phyloP scores from a whole-genome alignment of 2,888 invertebrate genomes.

The Galeruca laticollis region DNA sequence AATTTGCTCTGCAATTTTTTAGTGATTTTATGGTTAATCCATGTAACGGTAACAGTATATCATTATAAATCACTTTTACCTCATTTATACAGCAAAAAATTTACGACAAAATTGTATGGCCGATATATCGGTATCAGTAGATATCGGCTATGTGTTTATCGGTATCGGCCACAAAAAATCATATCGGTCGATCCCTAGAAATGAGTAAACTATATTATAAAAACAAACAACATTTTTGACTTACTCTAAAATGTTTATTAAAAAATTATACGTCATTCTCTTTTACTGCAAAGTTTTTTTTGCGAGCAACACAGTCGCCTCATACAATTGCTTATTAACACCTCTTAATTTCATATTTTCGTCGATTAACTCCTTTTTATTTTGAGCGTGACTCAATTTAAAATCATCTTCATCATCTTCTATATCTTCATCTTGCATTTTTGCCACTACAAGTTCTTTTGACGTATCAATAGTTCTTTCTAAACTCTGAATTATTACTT shows the following conservation, averaged over 20 bases:
- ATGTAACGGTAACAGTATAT: too few species aligned
- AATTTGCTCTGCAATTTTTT: too few species aligned
- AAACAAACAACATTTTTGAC: background rate
- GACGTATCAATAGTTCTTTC: constrained; percentile 74
- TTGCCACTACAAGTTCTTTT: constrained; percentile 66
- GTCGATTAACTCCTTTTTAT: constrained; percentile 60
- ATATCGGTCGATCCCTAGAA: too few species aligned
- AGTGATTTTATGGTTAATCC: too few species aligned
- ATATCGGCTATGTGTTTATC: too few species aligned
- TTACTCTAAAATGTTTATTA: background rate
- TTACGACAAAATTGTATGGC: too few species aligned
- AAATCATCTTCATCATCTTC: constrained; percentile 56
- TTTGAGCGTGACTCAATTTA: constrained; percentile 41
- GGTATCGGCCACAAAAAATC: too few species aligned
- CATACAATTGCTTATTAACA: constrained; percentile 73
- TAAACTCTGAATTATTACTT: constrained; percentile 72
- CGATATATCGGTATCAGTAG: too few species aligned
- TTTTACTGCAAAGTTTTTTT: constrained; percentile 33
- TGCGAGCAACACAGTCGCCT: constrained; percentile 54
- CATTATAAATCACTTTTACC: too few species aligned
- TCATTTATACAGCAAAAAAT: too few species aligned
- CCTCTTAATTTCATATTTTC: constrained; percentile 71
- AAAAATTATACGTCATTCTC: background rate
- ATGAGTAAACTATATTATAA: background rate
- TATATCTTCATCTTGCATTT: constrained; percentile 65